phyloP scores from a whole-genome alignment of 2,113 vertebrate species.

The Silurus glanis region DNA sequence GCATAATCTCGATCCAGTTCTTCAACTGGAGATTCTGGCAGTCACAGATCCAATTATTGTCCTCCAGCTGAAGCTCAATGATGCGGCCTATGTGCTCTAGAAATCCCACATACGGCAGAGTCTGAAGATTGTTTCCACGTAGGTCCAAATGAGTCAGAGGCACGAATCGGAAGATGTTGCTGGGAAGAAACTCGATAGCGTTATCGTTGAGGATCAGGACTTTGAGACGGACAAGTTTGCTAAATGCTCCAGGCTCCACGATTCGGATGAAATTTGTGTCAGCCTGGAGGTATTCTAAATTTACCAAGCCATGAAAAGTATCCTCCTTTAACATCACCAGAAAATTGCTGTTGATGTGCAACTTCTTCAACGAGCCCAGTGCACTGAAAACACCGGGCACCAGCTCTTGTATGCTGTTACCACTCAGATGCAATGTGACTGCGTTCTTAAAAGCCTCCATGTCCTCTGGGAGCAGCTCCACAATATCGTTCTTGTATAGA shows the following conservation, averaged over 20 bases:
- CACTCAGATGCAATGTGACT: constrained; percentile 89
- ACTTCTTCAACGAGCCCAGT: constrained; percentile 86
- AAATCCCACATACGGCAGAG: constrained; percentile 92
- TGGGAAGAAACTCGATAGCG: constrained; percentile 89
- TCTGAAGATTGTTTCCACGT: constrained; percentile 92
- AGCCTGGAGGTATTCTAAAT: constrained; percentile 94
- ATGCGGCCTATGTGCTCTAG: constrained; percentile 96
- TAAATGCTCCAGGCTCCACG: constrained; percentile 95
- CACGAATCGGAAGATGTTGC: constrained; percentile 93
- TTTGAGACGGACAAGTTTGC: constrained; percentile 94
- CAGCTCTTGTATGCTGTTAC: constrained; percentile 93
- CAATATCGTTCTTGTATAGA: constrained; percentile 90
- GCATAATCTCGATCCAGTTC: constrained; percentile 96
- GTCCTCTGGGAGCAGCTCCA: constrained; percentile 79
- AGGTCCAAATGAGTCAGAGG: constrained; percentile 96
- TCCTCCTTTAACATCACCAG: constrained; percentile 92
- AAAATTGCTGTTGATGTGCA: constrained; percentile 98
- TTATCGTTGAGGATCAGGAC: constrained; percentile 98
- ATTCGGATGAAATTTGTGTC: constrained; percentile 97
- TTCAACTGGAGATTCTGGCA: constrained; percentile 92
- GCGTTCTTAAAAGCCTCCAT: constrained; percentile 85
- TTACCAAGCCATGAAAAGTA: constrained; percentile 91
- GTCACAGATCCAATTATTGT: constrained; percentile 92
- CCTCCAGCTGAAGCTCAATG: constrained; percentile 90
- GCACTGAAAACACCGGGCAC: constrained; percentile 89